Conservation (phyloP, 2,888 invertebrate genomes). For the Beris morrisii region DNA sequence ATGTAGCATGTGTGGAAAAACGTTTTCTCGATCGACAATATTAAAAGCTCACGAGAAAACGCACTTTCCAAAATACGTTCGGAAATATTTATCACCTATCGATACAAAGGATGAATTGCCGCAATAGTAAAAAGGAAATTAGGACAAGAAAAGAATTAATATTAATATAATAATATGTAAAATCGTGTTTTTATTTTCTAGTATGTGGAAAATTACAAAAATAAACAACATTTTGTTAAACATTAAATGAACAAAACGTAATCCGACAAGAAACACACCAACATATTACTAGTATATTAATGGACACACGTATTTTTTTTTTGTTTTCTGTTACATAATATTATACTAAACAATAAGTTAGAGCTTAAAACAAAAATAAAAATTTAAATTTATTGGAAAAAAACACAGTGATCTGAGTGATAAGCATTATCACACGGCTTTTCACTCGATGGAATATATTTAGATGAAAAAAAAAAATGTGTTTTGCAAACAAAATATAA, state of each 20-base stretch:
- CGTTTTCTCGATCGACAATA: constrained; percentile 87
- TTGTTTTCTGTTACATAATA: neutral
- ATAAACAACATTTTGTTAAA: constrained; percentile 13
- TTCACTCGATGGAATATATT: no score
- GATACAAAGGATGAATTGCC: constrained; percentile 82
- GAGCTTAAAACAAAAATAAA: constrained; percentile 17
- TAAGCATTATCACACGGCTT: no score
- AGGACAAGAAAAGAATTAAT: constrained; percentile 22
- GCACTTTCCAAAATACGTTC: constrained; percentile 88
- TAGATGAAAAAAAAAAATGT: no score
- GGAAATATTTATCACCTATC: constrained; percentile 84
- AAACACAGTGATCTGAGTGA: no score
- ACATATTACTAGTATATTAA: constrained; percentile 3
- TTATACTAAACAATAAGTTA: constrained; percentile 4
- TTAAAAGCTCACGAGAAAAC: constrained; percentile 92
- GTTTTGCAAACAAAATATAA: no score
- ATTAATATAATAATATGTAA: constrained; percentile 24
- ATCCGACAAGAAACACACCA: constrained; percentile 3
- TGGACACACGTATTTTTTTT: neutral
- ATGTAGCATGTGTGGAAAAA: constrained; percentile 86
- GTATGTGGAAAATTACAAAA: constrained; percentile 18
- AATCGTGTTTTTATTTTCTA: constrained; percentile 21
- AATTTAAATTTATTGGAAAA: neutral
- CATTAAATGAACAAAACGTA: constrained; percentile 1
- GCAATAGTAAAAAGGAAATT: constrained; percentile 62